phyloP scores from a whole-genome alignment of 2,113 vertebrate genomes.

The Otis tarda region DNA sequence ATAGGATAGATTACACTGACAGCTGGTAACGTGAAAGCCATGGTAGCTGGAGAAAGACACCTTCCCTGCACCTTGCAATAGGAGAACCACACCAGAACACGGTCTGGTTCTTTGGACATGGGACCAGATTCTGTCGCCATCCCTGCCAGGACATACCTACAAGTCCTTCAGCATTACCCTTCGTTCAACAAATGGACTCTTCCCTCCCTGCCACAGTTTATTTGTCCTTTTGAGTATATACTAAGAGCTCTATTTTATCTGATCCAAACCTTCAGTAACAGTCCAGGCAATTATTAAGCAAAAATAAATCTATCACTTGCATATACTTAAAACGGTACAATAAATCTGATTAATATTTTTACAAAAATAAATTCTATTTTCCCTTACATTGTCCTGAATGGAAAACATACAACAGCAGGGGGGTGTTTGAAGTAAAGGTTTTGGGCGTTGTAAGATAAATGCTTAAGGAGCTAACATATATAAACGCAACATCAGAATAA shows the following conservation, averaged over 20 bases:
- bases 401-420: background rate
- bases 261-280: background rate
- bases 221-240: background rate
- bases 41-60: background rate
- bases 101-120: background rate
- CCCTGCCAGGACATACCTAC: background rate
- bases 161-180: background rate
- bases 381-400: background rate
- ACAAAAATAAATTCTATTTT: background rate
- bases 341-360: background rate
- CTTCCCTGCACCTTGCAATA: background rate
- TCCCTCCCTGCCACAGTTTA: background rate
- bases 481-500: background rate
- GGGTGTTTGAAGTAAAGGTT: background rate
- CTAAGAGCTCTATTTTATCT: background rate
- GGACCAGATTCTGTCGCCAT: background rate
- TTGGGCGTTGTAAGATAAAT: background rate
- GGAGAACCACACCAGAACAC: background rate
- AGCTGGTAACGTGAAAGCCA: background rate
- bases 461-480: background rate
- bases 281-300: background rate
- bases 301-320: background rate
- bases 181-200: background rate
- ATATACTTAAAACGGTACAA: background rate
- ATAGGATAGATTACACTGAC: background rate